Conservation (phyloP, 2,797 vertebrate species). For the Onychomys torridus region DNA sequence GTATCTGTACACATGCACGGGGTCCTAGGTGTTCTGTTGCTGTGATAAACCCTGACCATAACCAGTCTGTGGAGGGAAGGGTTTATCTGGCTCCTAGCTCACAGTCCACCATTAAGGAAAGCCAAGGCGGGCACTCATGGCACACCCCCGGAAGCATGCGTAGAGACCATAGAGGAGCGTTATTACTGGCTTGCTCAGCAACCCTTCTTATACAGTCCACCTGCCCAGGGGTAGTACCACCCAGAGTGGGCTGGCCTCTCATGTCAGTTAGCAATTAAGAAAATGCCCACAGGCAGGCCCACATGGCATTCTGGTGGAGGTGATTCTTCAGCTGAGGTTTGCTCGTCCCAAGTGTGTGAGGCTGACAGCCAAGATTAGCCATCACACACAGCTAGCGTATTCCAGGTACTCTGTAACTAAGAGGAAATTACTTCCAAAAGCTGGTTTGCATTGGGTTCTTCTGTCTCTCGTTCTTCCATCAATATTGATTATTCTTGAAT, state of each 20-base stretch:
- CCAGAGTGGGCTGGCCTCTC: not conserved
- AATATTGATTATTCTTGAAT: not conserved
- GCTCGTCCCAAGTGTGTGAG: not conserved
- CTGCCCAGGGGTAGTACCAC: not conserved
- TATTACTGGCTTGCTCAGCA: not conserved
- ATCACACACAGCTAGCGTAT: not conserved
- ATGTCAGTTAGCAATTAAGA: not conserved
- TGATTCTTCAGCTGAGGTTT: not conserved
- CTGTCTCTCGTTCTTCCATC: not conserved
- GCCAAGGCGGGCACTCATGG: not conserved
- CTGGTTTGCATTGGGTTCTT: slow-evolving; percentile 1
- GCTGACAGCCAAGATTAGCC: not conserved
- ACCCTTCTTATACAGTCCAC: not conserved
- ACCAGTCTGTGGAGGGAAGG: not conserved
- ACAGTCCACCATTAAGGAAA: not conserved
- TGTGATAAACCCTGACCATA: not conserved
- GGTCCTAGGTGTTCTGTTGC: not conserved
- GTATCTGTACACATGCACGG: not conserved
- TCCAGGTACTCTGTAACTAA: not conserved
- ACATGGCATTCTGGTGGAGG: not conserved
- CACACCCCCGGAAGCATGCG: not conserved
- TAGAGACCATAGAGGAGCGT: too few relatives aligned
- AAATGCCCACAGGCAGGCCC: too few relatives aligned
- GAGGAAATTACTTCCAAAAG: not conserved
- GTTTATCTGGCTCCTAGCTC: not conserved